Evolutionary conservation across 2,113 vertebrate genomes (phyloP), one percentile per base, ranked within the genome.

Genomic region (Cardinalis cardinalis): DNA sequence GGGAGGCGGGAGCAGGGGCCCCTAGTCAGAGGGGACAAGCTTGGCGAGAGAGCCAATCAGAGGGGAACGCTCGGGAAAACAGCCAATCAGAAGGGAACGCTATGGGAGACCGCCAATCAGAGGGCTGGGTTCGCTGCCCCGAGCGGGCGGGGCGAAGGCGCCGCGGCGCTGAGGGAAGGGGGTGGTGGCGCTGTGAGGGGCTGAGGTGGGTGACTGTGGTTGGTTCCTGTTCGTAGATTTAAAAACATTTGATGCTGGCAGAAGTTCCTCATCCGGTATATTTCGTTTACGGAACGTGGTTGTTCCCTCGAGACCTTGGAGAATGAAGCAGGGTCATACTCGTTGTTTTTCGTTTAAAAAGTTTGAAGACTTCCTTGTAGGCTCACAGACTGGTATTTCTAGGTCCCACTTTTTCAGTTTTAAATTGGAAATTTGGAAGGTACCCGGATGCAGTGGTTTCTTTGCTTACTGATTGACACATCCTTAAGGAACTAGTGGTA

Each of bases 181-280:
- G 4, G 14, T 1, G 0, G 25, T 25, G 21, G 21, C 1, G 26
- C 17, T 1, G 8, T 34, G 17, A 44, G 43, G 75, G 18, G 1
- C 3, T 23, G 25, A 36, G 74, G 46, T n/a, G 21, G 6, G 49
- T 31, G 17, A 0, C 0, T 0, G 4, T 0, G 4, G 0, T 24
- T 29, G 3, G 9, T 8, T 18, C 2, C 1, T 18, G 14, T 16
- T 6, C 1, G 5, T 12, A 14, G 18, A 5, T 55, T 76, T 72
- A 28, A 46, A 44, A 19, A 6, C 5, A 1, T 20, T 8, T 13
- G 15, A 0, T 34, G 12, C 38, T 21, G 60, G 4, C 34, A 9
- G 21, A 59, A 53, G 9, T n/a, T 29, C 7, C 7, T 28, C 2
- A 0, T 11, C 1, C 3, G 28, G 14, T 7, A 0, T 51, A 10